phyloP scores from a whole-genome alignment of 1,140 invertebrate species.

The Dinoponera quadriceps region DNA sequence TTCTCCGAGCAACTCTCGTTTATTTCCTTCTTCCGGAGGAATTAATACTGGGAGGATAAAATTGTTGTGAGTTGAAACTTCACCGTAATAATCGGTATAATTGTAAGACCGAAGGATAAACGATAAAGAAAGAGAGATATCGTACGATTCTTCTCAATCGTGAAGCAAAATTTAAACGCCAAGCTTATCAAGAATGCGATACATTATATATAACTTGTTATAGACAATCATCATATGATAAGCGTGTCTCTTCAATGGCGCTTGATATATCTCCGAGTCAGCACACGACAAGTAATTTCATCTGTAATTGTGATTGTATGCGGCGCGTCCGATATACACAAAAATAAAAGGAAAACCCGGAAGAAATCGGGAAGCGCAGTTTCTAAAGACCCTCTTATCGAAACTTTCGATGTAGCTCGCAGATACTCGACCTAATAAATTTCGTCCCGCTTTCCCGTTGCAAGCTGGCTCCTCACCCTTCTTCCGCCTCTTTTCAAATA shows the following conservation, averaged over 20 bases:
- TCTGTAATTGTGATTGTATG: not conserved
- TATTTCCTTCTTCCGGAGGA: not conserved
- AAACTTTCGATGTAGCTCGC: slow-evolving; percentile 17
- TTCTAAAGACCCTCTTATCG: slow-evolving; percentile 3
- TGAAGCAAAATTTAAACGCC: too few species aligned
- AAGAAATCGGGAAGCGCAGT: not conserved
- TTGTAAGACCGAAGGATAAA: too few species aligned
- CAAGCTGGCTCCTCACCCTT: slow-evolving; percentile 2
- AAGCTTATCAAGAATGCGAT: too few species aligned
- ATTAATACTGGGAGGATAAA: not conserved
- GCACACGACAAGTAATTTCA: not conserved
- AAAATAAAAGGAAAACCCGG: not conserved
- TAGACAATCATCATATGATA: too few species aligned
- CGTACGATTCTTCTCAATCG: too few species aligned
- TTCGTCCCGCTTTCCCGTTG: slow-evolving; percentile 13
- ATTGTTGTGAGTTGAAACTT: not conserved
- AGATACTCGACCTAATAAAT: slow-evolving; percentile 30
- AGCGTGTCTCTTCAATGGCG: too few species aligned
- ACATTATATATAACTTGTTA: too few species aligned
- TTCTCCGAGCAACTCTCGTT: not conserved
- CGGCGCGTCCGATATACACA: not conserved
- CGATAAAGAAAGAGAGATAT: too few species aligned
- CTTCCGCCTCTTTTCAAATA: slow-evolving; percentile 15
- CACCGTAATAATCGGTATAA: too few species aligned
- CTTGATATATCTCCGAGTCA: not conserved